These are phyloP conservation scores for Fulmarus glacialis DNA, from an alignment of 2,113 vertebrate genomes.

Conservation along the genomic window DNA sequence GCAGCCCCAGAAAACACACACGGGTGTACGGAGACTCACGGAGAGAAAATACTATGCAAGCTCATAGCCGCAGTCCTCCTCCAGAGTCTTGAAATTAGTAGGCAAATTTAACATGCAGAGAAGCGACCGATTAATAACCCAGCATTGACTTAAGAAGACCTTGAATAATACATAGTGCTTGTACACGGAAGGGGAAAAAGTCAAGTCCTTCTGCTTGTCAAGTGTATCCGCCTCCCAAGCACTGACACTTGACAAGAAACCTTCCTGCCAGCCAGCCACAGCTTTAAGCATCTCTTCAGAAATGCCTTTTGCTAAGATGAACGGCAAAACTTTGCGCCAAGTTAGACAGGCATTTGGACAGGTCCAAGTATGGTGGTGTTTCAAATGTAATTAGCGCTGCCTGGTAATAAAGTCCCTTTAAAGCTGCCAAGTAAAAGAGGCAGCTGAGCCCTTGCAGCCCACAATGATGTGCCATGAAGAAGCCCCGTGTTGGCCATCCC, in stretches of 20 bases:
- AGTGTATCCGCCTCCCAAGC: constrained; percentile 23
- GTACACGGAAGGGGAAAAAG: constrained; percentile 34
- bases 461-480: background rate
- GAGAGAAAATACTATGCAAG: background rate
- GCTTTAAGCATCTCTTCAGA: background rate
- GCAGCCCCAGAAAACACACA: background rate
- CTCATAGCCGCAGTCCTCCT: background rate
- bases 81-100: background rate
- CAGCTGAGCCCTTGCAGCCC: background rate
- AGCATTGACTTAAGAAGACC: constrained; percentile 62
- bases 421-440: background rate
- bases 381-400: constrained; percentile 23
- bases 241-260: background rate
- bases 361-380: background rate
- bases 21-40: rapidly evolving
- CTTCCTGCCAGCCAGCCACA: background rate
- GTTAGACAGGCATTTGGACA: background rate
- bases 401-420: background rate
- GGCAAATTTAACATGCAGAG: constrained; percentile 57
- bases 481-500: rapidly evolving
- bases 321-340: background rate
- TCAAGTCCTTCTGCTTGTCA: constrained; percentile 53
- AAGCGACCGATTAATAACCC: constrained; percentile 46
- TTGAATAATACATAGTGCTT: constrained; percentile 65
- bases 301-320: background rate